Percentiles rank a stretch among this genome's conserved stretches.
Evolutionary conservation across 2,888 invertebrate genomes (phyloP).

Genomic region (Brachycybe producta): DNA sequence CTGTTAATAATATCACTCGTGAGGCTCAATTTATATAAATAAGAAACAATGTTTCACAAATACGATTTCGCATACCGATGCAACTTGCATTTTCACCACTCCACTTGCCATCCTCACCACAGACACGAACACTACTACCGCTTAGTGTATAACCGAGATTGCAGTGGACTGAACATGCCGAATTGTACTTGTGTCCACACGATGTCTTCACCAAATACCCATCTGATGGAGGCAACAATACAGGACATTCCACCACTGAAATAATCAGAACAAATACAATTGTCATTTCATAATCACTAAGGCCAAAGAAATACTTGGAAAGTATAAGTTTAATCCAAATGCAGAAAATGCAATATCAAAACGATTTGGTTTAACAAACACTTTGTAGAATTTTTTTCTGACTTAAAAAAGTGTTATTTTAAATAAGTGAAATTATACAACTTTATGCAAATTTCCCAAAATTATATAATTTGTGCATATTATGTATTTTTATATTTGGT

Average conservation of each 20-base stretch:
- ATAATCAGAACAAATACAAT: slow-evolving; percentile 6
- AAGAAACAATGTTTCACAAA: background rate
- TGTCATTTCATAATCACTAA: background rate
- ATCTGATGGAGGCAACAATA: slow-evolving; percentile 45
- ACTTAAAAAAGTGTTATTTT: too few relatives aligned
- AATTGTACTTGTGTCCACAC: slow-evolving; percentile 51
- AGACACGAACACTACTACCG: slow-evolving; percentile 45
- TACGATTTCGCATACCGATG: slow-evolving; percentile 39
- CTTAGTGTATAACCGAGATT: slow-evolving; percentile 46
- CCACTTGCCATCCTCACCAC: slow-evolving; percentile 51
- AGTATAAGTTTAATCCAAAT: background rate
- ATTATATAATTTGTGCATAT: background rate
- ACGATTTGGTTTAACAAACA: too few relatives aligned
- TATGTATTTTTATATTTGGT: background rate
- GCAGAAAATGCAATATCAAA: background rate
- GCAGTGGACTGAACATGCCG: slow-evolving; percentile 55
- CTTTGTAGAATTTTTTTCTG: too few relatives aligned
- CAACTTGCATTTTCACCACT: slow-evolving; percentile 50
- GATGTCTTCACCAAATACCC: slow-evolving; percentile 52
- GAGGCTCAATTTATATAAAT: too few relatives aligned
- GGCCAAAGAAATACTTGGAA: background rate
- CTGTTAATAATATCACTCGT: slow-evolving; percentile 48
- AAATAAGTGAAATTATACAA: too few relatives aligned
- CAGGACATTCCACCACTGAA: slow-evolving; percentile 46
- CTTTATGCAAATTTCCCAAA: too few relatives aligned